phyloP scores from a whole-genome alignment of 2,797 vertebrate genomes.

The Epinephelus malabaricus region DNA sequence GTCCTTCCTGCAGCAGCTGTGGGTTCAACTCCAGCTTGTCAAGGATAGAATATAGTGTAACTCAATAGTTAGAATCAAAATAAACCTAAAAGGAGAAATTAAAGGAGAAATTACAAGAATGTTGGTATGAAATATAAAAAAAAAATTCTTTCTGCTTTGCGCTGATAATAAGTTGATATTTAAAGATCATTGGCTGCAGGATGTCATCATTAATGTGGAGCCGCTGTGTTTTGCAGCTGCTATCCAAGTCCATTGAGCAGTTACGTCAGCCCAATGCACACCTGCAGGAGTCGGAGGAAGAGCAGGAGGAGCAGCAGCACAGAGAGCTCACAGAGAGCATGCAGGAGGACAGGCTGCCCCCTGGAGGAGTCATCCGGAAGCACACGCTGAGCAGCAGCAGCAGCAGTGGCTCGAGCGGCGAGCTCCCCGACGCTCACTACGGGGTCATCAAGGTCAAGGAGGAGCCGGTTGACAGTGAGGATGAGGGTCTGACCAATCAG shows the following conservation, averaged over 20 bases:
- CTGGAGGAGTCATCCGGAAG: conserved; percentile 87
- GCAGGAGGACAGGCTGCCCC: conserved; percentile 92
- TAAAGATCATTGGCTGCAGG: conserved; percentile 23
- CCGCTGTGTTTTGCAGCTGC: conserved; percentile 90
- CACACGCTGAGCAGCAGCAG: conserved; percentile 88
- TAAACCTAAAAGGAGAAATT: too few species aligned
- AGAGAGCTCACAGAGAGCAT: conserved; percentile 82
- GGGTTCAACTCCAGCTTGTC: too few species aligned
- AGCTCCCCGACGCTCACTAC: conserved; percentile 85
- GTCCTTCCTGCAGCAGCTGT: too few species aligned
- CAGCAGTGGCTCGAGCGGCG: conserved; percentile 85
- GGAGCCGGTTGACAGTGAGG: conserved; percentile 94
- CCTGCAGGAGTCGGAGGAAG: conserved; percentile 96
- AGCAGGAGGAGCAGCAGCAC: conserved; percentile 82
- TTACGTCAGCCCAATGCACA: conserved; percentile 94
- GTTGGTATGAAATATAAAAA: neutral
- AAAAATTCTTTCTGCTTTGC: conserved; percentile 3
- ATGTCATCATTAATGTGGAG: conserved; percentile 53
- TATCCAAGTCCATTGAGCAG: conserved; percentile 98
- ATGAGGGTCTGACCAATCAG: conserved; percentile 91
- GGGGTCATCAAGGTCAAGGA: conserved; percentile 96
- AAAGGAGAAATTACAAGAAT: too few species aligned
- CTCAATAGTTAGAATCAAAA: too few species aligned
- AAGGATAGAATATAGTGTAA: too few species aligned
- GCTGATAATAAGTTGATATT: conserved; percentile 33